Conservation (phyloP, 2,888 invertebrate species). For the Habrosyne pyritoides region DNA sequence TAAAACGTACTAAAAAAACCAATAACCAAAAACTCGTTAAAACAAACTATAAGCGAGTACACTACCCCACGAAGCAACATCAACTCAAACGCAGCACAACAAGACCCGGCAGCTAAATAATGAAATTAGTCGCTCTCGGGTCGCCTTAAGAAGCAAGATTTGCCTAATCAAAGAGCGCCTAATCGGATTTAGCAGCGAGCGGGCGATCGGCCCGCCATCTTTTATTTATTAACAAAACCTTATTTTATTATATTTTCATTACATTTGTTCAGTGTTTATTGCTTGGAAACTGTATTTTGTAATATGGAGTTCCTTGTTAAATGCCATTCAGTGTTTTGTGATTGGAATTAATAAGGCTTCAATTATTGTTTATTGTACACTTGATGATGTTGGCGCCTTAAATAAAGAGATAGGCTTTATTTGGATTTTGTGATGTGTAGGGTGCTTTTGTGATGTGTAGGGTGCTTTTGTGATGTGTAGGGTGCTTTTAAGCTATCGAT, state of each 20-base stretch:
- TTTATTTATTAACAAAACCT: slow-evolving; percentile 30
- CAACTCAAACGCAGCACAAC: slow-evolving; percentile 27
- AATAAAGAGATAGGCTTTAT: no score
- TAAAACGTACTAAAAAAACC: no score
- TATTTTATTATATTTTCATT: slow-evolving; percentile 11
- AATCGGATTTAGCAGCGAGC: slow-evolving; percentile 46
- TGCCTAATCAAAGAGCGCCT: slow-evolving; percentile 73
- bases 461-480: no score
- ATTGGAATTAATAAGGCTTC: not conserved
- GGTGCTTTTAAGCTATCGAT: no score
- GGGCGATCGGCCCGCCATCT: slow-evolving; percentile 29
- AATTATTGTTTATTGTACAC: not conserved
- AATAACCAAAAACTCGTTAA: not conserved
- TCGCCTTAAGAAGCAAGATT: slow-evolving; percentile 68
- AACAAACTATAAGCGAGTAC: not conserved
- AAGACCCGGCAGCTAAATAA: slow-evolving; percentile 48
- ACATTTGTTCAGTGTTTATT: slow-evolving; percentile 1
- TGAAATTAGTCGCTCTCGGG: slow-evolving; percentile 57
- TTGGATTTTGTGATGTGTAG: no score
- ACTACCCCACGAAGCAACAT: not conserved
- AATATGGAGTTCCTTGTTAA: not conserved
- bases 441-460: no score
- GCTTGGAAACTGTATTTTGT: not conserved
- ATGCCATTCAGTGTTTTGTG: not conserved
- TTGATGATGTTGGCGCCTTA: no score